A percentile compares a stretch with the other conserved stretches of the same genome.
Conservation (phyloP, 2,113 vertebrate species). For the Anarrhichthys ocellatus region DNA sequence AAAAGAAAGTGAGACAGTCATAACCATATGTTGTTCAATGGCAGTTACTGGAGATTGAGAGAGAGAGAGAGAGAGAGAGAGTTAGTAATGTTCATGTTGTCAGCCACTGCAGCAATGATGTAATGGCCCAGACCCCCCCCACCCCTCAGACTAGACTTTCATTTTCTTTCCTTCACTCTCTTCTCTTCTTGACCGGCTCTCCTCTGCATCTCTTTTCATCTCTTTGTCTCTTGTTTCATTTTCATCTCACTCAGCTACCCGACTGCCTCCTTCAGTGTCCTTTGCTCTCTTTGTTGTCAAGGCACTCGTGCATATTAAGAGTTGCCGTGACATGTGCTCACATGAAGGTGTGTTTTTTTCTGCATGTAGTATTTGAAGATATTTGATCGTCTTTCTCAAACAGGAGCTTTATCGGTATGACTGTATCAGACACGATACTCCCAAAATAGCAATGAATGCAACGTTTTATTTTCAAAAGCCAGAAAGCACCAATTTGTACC, state of each 20-base stretch:
- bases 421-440: neutral
- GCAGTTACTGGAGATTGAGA: slow-evolving; percentile 14
- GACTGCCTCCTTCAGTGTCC: neutral
- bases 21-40: slow-evolving; percentile 1
- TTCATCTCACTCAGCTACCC: neutral
- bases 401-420: neutral
- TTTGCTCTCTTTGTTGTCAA: neutral
- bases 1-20: neutral
- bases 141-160: slow-evolving; percentile 34
- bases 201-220: slow-evolving; percentile 37
- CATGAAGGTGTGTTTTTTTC: neutral
- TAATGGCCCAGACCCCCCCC: slow-evolving; percentile 58
- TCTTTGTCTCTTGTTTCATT: slow-evolving; percentile 29
- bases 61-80: slow-evolving; percentile 8
- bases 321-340: slow-evolving; percentile 1
- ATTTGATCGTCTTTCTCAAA: neutral
- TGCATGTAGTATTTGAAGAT: neutral
- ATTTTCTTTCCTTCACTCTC: slow-evolving; percentile 31
- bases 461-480: neutral
- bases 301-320: slow-evolving; percentile 10
- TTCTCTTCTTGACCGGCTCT: slow-evolving; percentile 29
- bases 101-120: slow-evolving; percentile 71
- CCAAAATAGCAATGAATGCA: neutral
- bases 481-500: slow-evolving; percentile 5
- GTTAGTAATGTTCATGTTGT: slow-evolving; percentile 42